Conservation (phyloP, 2,113 vertebrate genomes). For the Perca flavescens region DNA sequence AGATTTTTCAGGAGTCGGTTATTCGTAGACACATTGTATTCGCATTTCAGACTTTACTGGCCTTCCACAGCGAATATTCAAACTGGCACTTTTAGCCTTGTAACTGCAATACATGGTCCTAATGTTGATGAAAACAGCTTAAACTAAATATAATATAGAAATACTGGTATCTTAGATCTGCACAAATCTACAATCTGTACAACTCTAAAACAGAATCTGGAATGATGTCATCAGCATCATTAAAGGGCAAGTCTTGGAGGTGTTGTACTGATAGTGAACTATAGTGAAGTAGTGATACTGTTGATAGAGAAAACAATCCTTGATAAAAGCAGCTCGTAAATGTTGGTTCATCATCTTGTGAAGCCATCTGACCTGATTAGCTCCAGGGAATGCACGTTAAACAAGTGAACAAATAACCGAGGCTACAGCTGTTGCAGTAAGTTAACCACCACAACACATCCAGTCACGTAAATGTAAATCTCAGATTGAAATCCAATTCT, state of each 20-base stretch:
- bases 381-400: not conserved
- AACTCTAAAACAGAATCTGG: not conserved
- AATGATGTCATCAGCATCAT: not conserved
- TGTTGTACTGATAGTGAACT: not conserved
- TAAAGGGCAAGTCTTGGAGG: not conserved
- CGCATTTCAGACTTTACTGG: not conserved
- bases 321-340: not conserved
- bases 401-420: not conserved
- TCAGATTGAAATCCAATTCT: not conserved
- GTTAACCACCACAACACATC: not conserved
- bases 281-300: not conserved
- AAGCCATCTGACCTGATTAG: not conserved
- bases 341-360: not conserved
- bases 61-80: not conserved
- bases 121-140: not conserved
- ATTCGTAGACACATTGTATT: too few species aligned
- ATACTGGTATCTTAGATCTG: not conserved
- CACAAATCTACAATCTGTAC: not conserved
- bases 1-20: not conserved
- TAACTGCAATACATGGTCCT: not conserved
- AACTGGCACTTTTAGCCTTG: not conserved
- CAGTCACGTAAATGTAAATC: not conserved
- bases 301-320: not conserved
- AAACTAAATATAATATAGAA: not conserved
- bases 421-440: not conserved